These are phyloP conservation scores for Sceloporus undulatus DNA, from an alignment of 2,113 vertebrate genomes.

Conservation along the genomic window DNA sequence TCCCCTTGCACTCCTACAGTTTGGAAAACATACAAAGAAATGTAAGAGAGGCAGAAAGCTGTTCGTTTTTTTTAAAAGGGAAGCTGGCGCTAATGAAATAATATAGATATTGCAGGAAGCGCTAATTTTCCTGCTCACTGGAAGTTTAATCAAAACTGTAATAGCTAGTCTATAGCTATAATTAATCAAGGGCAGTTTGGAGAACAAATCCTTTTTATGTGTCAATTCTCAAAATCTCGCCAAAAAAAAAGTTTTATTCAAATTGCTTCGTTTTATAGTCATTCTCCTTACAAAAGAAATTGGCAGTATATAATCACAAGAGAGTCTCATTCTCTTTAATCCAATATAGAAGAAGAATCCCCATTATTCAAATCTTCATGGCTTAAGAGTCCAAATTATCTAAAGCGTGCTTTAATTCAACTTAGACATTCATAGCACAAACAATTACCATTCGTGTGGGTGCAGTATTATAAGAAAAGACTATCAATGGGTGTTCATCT, in stretches of 20 bases:
- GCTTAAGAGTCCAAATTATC: not conserved
- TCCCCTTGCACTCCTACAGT: not conserved
- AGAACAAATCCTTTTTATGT: slow-evolving; percentile 61
- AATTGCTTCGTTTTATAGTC: slow-evolving; percentile 70
- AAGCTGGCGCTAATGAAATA: slow-evolving; percentile 76
- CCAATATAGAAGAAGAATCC: not conserved
- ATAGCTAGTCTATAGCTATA: slow-evolving; percentile 70
- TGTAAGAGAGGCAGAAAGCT: slow-evolving; percentile 37
- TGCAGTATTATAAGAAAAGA: not conserved
- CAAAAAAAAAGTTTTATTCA: slow-evolving; percentile 65
- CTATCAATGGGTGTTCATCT: not conserved
- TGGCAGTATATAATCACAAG: slow-evolving; percentile 46
- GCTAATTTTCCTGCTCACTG: slow-evolving; percentile 74
- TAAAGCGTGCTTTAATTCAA: not conserved
- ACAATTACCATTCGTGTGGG: not conserved
- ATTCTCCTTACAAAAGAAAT: slow-evolving; percentile 62
- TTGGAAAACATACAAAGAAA: slow-evolving; percentile 45
- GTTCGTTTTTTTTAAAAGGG: slow-evolving; percentile 47
- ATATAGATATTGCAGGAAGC: slow-evolving; percentile 70
- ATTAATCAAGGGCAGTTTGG: slow-evolving; percentile 73
- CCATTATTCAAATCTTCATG: slow-evolving; percentile 14
- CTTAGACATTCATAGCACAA: not conserved
- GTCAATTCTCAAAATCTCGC: slow-evolving; percentile 76
- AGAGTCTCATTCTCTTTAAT: slow-evolving; percentile 6
- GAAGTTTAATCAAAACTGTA: slow-evolving; percentile 72